Evolutionary conservation across 2,888 invertebrate genomes (phyloP), one percentile per base, ranked within the genome.

Genomic region (Zaprionus lineosus): DNA sequence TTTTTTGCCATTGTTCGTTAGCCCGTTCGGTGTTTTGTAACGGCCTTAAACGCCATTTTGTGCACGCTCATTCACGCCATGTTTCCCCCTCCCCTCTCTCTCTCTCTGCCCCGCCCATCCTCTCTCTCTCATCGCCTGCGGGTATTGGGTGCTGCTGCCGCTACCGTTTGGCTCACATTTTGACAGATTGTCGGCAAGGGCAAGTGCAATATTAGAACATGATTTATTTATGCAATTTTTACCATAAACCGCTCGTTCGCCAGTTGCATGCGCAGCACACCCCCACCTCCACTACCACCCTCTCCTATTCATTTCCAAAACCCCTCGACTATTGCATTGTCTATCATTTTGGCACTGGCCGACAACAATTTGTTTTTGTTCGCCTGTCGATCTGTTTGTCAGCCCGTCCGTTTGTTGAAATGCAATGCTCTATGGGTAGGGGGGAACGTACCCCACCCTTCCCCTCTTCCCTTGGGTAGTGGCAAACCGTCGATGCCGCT

Each of bases 191-290:
- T 69, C 68, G 68, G 72, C 87, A 76, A 83, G 84, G 84, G 74
- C 87, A 85, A 85, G 81, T 79, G 86, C 83, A 85, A 84, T 83
- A 85, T 88, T 86, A 86, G 83, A 85, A 74, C 84, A 86, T 88
- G 86, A 86, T 86, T 86, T 86, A 86, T 86, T 83, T 84, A 88
- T 86, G 87, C 86, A 87, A 88, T 86, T 86, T 86, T 83, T 83
- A 84, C 50, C 62, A 62, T 69, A 69, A 78, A 63, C 51, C 64
- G 57, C 61, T 50, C 64, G 57, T 59, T 50, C 41, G 46, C 14
- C 28, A 57, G 47, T 57, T 55, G 68, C 52, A 44, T 59, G n/a
- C n/a, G n/a, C n/a, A n/a, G n/a, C n/a, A 16, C 50, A 41, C 51
- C 36, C 37, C 11, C 40, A 18, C 18, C 29, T 19, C 18, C 31